phyloP scores from a whole-genome alignment of 2,113 vertebrate genomes.

The Carettochelys insculpta region DNA sequence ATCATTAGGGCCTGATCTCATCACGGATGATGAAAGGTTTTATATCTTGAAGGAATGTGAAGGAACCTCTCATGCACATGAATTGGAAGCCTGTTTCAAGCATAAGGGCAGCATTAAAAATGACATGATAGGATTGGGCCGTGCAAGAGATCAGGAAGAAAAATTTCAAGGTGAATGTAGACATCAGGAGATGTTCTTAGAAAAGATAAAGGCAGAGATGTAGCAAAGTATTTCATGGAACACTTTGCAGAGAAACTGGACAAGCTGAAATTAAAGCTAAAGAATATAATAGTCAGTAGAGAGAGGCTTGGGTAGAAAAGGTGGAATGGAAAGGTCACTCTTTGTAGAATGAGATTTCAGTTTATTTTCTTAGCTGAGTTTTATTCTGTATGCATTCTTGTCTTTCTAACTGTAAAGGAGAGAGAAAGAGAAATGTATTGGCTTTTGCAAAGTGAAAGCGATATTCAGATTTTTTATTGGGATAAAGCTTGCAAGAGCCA shows the following conservation, averaged over 20 bases:
- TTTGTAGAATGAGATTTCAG: background rate
- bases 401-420: background rate
- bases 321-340: background rate
- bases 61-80: background rate
- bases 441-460: background rate
- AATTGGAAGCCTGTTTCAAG: background rate
- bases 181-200: background rate
- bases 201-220: background rate
- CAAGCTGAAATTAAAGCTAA: background rate
- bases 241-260: background rate
- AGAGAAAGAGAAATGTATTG: background rate
- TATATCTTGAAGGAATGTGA: background rate
- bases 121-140: background rate
- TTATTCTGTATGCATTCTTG: background rate
- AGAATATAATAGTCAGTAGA: background rate
- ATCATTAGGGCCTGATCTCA: background rate
- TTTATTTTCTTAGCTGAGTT: background rate
- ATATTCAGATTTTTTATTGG: background rate
- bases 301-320: background rate
- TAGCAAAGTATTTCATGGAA: background rate
- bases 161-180: background rate
- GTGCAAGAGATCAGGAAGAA: background rate
- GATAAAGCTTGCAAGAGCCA: conserved; percentile 1
- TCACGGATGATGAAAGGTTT: background rate
- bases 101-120: background rate